Base-by-base conservation (phyloP, 2,888 invertebrate species). In the Drosophila pegasa region DNA sequence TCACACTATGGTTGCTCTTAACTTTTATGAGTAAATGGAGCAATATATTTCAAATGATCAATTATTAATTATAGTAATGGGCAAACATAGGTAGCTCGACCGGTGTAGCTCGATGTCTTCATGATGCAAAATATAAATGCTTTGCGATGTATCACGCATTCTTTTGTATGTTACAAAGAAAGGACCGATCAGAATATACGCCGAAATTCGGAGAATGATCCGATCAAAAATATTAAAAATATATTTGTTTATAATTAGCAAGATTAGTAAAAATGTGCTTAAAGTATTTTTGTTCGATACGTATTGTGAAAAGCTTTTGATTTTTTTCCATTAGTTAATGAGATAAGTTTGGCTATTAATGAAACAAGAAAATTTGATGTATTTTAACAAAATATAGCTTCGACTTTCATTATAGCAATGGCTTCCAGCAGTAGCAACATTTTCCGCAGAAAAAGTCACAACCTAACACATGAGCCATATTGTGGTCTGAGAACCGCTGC, bases 351-450 rank as follows among this genome's bases (percentile, higher is more conserved):
- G n/a, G n/a, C n/a, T n/a, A n/a, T n/a, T n/a, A n/a, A 40, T 40
- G n/a, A 45, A 27, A 3, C 5, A n/a, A 12, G 10, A 18, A 29
- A 29, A 16, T 27, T 16, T 12, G 16, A 18, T 16, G 16, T 7
- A 12, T 45, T 29, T 45, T 12, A 45, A 27, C 12, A 45, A 45
- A 56, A 52, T 45, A 61, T 35, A 41, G 56, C 64, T 65, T 20
- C 67, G n/a, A 48, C 71, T 51, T 69, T 72, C 60, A 51, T 88
- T 89, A 51, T 81, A 91, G 89, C 90, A 88, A 91, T 91, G 91
- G 89, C 91, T 90, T 91, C 90, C 90, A 91, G 77, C 78, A 89
- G 83, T 84, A 87, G 75, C 87, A 80, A 62, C 55, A 57, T 61
- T 66, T 72, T 63, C 64, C 71, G 76, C 72, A 85, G 75, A 76